These are phyloP conservation scores for Lepidurus packardi DNA, from an alignment of 1,140 invertebrate species.

Conservation along the genomic window DNA sequence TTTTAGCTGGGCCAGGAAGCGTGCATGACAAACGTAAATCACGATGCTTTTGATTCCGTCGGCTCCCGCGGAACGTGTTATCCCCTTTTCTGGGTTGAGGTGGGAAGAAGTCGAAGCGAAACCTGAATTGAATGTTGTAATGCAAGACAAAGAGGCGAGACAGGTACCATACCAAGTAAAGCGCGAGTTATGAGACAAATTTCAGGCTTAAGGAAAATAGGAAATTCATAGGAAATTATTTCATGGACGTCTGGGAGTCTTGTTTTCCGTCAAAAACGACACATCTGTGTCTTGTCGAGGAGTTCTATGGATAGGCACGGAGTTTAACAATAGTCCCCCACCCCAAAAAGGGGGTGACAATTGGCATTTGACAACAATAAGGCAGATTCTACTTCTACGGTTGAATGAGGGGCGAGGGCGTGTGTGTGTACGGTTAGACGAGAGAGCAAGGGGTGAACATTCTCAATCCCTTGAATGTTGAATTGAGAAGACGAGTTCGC, in stretches of 20 bases:
- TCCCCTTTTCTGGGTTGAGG: too few relatives aligned
- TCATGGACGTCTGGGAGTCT: not conserved
- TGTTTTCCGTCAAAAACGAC: not conserved
- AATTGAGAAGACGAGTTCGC: not conserved
- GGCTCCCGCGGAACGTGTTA: too few relatives aligned
- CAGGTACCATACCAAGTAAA: not conserved
- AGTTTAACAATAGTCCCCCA: not conserved
- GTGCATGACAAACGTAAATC: too few relatives aligned
- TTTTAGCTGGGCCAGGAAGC: too few relatives aligned
- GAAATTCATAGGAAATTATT: not conserved
- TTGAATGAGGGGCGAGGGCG: slow-evolving; percentile 13
- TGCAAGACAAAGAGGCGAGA: not conserved
- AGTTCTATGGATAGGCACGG: not conserved
- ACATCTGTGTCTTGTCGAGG: slow-evolving; percentile 15
- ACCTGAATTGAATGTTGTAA: not conserved
- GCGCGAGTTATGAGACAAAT: not conserved
- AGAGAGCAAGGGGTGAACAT: not conserved
- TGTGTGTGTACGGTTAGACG: not conserved
- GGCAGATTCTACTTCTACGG: not conserved
- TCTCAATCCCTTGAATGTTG: not conserved
- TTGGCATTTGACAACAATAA: slow-evolving; percentile 19
- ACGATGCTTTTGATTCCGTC: too few relatives aligned
- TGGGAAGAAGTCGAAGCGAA: not conserved
- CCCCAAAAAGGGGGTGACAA: not conserved
- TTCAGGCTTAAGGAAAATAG: not conserved